Base-by-base conservation (phyloP, 2,797 vertebrate species). In the Artibeus jamaicensis region DNA sequence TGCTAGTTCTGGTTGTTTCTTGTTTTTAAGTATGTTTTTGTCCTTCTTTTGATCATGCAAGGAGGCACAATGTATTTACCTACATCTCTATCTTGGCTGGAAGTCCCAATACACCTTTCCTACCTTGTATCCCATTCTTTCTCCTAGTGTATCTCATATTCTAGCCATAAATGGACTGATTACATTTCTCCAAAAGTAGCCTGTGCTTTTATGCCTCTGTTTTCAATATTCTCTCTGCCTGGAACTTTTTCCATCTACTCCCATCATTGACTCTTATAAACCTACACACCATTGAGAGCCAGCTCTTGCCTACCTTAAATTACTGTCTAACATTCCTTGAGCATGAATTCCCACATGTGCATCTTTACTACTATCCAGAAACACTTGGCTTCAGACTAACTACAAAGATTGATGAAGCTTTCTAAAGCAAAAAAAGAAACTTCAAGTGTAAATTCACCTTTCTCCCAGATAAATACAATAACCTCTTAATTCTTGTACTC, bases 351-450 rank as follows among this genome's bases (percentile, higher is more conserved):
- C 42, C 42, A 89, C 71, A 78, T 42, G 74, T 62, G 53, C 14
- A 39, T 50, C 42, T 88, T 92, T 37, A 81, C 74, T 32, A 55
- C 65, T 78, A 91, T 65, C 46, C 74, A 37, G 39, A 79, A 84
- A 53, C 59, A 90, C 11, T 65, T 67, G 50, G 14, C 34, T 92
- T 65, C 19, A 11, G 22, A 87, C 12, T 65, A 89, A 37, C 57
- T 79, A 55, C 62, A 91, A 96, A 95, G 32, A 86, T 50, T 87
- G 26, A 78, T 62, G 57, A 73, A 34, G 32, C n/a, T 85, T 93
- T 85, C 65, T 62, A 57, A 79, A 96, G 24, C 37, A n/a, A 48
- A 74, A 46, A 93, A 89, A 79, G 24, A 48, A 77, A 82, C 22
- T n/a, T 67, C n/a, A 93, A 46, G 32, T 1, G 1, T 39, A 91